A percentile compares a stretch with the other conserved stretches of the same genome.
These are phyloP conservation scores for Cotesia typhae DNA, from an alignment of 1,140 invertebrate species.

Conservation along the genomic window DNA sequence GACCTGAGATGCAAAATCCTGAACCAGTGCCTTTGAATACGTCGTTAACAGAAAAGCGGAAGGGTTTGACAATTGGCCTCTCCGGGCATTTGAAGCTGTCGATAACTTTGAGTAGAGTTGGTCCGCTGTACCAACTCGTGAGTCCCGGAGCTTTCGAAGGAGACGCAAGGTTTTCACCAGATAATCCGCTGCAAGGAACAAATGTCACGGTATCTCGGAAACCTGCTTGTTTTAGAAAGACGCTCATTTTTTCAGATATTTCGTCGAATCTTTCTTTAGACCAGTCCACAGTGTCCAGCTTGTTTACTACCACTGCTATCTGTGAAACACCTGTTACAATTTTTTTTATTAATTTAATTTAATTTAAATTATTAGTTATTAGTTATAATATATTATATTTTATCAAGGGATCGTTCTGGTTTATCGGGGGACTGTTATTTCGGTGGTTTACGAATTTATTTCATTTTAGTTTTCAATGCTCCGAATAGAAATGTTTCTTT, in stretches of 20 bases:
- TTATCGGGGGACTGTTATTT: no score
- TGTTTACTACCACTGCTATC: constrained; percentile 67
- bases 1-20: constrained; percentile 87
- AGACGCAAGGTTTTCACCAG: constrained; percentile 89
- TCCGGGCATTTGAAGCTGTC: constrained; percentile 86
- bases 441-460: no score
- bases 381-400: no score
- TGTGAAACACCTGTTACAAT: constrained; percentile 55
- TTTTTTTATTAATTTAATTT: constrained; percentile 3
- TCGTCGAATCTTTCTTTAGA: constrained; percentile 88
- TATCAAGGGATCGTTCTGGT: no score
- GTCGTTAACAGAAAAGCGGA: constrained; percentile 93
- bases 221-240: constrained; percentile 95
- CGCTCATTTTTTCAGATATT: constrained; percentile 84
- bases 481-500: no score
- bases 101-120: constrained; percentile 58
- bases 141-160: constrained; percentile 75
- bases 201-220: constrained; percentile 88
- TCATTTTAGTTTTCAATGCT: no score
- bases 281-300: constrained; percentile 99
- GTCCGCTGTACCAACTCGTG: constrained; percentile 59
- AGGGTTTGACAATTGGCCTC: constrained; percentile 86
- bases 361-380: background rate
- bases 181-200: constrained; percentile 95
- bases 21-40: constrained; percentile 92